Percentiles rank a stretch among this genome's conserved stretches.
Evolutionary conservation across 2,113 vertebrate species (phyloP).

Genomic region (Ardeotis arabs): DNA sequence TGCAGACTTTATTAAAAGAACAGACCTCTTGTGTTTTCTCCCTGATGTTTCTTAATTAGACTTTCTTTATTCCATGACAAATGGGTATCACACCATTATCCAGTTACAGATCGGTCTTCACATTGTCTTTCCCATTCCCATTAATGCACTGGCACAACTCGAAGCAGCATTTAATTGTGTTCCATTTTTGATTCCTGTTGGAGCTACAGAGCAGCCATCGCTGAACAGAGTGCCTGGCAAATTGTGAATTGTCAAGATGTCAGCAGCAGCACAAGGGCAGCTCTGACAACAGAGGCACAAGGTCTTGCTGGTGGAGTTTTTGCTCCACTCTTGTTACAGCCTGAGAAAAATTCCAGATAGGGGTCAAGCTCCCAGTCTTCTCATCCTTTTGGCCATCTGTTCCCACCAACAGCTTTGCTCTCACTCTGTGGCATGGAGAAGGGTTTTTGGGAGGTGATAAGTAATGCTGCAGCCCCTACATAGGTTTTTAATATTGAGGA

Average conservation of each 20-base stretch:
- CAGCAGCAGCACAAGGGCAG: not conserved
- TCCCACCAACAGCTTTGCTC: not conserved
- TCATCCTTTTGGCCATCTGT: not conserved
- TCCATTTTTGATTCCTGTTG: not conserved
- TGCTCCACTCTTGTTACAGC: not conserved
- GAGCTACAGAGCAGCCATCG: not conserved
- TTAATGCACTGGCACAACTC: conserved; percentile 5
- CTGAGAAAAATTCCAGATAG: not conserved
- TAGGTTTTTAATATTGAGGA: not conserved
- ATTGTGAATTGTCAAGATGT: not conserved
- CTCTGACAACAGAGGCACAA: not conserved
- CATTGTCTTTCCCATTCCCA: not conserved
- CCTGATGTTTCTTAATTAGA: conserved; percentile 47
- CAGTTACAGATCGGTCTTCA: conserved; percentile 31
- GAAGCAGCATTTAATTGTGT: not conserved
- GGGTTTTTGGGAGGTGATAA: not conserved
- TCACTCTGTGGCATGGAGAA: not conserved
- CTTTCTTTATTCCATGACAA: conserved; percentile 33
- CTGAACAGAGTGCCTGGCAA: not conserved
- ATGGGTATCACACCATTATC: conserved; percentile 32
- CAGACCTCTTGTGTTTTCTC: conserved; percentile 21
- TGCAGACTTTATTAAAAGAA: conserved; percentile 37
- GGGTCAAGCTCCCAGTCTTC: not conserved
- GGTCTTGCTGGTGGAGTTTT: not conserved
- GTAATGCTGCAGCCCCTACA: not conserved